Percentiles rank a stretch among this genome's conserved stretches.
These are phyloP conservation scores for Trissolcus brochymenae DNA, from an alignment of 2,888 invertebrate species.

Conservation along the genomic window DNA sequence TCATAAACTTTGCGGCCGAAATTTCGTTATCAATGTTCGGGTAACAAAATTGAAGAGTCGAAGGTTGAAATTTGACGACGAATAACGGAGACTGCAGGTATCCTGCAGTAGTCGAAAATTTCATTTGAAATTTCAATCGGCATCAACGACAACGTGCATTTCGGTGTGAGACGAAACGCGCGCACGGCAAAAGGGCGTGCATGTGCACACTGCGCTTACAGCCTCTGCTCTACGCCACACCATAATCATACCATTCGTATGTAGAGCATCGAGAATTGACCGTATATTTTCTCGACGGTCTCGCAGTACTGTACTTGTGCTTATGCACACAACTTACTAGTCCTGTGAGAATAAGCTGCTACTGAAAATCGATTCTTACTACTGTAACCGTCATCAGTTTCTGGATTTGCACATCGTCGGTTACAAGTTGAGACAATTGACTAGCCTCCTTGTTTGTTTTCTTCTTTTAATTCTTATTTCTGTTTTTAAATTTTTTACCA, in stretches of 20 bases:
- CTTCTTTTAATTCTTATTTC: no score
- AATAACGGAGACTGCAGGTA: slow-evolving; percentile 32
- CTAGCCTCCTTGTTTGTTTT: no score
- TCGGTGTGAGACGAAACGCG: no score
- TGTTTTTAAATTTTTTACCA: no score
- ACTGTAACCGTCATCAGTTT: slow-evolving; percentile 13
- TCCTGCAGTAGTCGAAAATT: slow-evolving; percentile 48
- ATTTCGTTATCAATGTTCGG: slow-evolving; percentile 32
- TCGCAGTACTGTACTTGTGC: no score
- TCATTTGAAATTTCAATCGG: slow-evolving; percentile 55
- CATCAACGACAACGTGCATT: slow-evolving; percentile 14
- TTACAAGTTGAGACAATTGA: no score
- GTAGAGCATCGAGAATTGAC: slow-evolving; percentile 52
- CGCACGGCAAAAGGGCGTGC: slow-evolving; percentile 19
- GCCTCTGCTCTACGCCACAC: slow-evolving; percentile 51
- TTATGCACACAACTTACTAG: slow-evolving; percentile 27
- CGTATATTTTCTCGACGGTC: slow-evolving; percentile 44
- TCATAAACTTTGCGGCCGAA: slow-evolving; percentile 44
- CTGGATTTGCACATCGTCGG: not conserved
- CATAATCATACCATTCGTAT: slow-evolving; percentile 62
- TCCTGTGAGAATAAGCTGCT: slow-evolving; percentile 43
- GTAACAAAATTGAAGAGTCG: slow-evolving; percentile 42
- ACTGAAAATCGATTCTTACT: slow-evolving; percentile 47
- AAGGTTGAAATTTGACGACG: slow-evolving; percentile 29
- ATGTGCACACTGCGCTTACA: slow-evolving; percentile 46